Evolutionary conservation across 2,888 invertebrate genomes (phyloP).

Genomic region (Noctua janthina): DNA sequence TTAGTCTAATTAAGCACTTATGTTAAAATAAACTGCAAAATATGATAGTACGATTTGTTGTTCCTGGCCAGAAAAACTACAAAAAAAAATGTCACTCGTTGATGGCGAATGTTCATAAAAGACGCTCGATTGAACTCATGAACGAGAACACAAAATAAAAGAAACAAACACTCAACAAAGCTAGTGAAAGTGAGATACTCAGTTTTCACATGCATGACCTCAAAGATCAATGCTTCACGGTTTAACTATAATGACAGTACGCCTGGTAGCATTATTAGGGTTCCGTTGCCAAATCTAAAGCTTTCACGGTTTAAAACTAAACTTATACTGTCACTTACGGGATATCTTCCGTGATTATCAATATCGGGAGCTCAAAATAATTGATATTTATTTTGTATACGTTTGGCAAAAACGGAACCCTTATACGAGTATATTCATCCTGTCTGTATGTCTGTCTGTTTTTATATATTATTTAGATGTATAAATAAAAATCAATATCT

Average conservation of each 20-base stretch:
- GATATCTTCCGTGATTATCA: too few species aligned
- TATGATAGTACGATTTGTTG: background rate
- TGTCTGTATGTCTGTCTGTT: too few species aligned
- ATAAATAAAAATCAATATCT: too few species aligned
- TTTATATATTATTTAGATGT: too few species aligned
- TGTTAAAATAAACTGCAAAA: background rate
- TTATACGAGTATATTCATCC: too few species aligned
- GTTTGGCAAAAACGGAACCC: too few species aligned
- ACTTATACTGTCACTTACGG: too few species aligned
- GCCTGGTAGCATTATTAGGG: conserved; percentile 1
- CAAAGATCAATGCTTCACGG: conserved; percentile 24
- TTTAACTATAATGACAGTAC: conserved; percentile 35
- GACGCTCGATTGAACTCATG: background rate
- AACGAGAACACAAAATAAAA: conserved; percentile 11
- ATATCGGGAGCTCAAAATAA: too few species aligned
- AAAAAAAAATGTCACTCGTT: background rate
- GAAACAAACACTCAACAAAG: conserved; percentile 10
- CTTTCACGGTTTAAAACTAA: too few species aligned
- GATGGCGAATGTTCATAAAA: background rate
- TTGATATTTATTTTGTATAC: too few species aligned
- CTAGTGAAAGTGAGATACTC: conserved; percentile 45
- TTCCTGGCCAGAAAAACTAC: background rate
- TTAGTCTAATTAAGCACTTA: background rate
- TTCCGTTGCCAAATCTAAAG: too few species aligned
- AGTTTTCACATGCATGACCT: conserved; percentile 41